A percentile compares a stretch with the other conserved stretches of the same genome.
Conservation (phyloP, 1,140 invertebrate genomes). For the Tetragonula clypearis region DNA sequence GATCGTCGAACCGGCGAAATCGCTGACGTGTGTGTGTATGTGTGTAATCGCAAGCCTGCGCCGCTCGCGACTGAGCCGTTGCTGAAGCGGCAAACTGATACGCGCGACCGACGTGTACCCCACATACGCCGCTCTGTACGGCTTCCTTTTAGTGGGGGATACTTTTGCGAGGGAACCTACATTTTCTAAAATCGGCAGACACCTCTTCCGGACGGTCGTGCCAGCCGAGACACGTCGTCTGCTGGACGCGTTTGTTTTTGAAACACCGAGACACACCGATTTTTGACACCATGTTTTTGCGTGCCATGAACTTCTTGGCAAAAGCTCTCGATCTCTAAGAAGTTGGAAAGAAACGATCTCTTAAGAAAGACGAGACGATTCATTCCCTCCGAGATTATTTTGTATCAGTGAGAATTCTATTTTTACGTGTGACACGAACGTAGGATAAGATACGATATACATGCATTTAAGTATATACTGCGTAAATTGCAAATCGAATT, state of each 20-base stretch:
- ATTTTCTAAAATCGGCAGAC: constrained; percentile 41
- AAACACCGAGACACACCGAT: neutral
- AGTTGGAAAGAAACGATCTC: too few species aligned
- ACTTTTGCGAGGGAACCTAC: constrained; percentile 51
- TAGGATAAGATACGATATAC: too few species aligned
- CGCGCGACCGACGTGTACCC: constrained; percentile 73
- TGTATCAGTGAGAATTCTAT: too few species aligned
- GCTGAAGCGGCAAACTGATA: constrained; percentile 66
- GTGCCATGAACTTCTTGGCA: too few species aligned
- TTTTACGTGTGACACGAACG: too few species aligned
- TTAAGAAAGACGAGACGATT: too few species aligned
- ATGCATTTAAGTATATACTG: too few species aligned
- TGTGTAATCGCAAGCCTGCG: constrained; percentile 70
- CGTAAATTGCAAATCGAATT: too few species aligned
- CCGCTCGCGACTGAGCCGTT: constrained; percentile 72
- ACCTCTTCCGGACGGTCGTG: neutral
- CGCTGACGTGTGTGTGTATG: too few species aligned
- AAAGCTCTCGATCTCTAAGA: too few species aligned
- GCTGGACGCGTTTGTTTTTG: too few species aligned
- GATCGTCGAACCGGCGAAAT: constrained; percentile 8
- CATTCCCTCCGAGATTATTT: too few species aligned
- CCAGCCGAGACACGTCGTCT: neutral
- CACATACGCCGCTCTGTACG: constrained; percentile 75
- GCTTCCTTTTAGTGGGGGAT: constrained; percentile 76
- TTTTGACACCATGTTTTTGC: neutral